phyloP scores from a whole-genome alignment of 2,113 vertebrate genomes.

The Perca flavescens region DNA sequence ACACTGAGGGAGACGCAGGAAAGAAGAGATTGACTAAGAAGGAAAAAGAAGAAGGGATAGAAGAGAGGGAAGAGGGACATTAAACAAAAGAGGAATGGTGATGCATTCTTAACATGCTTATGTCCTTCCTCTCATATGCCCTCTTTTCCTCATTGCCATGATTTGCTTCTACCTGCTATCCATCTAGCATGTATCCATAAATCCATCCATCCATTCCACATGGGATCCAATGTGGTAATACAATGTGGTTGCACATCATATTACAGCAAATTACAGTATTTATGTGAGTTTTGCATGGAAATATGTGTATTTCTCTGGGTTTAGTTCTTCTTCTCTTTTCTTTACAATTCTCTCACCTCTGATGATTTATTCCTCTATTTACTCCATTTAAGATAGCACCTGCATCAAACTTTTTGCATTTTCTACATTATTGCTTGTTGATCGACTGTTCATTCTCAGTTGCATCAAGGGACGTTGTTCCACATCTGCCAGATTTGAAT shows the following conservation, averaged over 20 bases:
- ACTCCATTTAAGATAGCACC: background rate
- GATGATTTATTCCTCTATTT: background rate
- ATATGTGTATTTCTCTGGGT: background rate
- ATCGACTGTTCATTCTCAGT: background rate
- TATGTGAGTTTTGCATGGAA: background rate
- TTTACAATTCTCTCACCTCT: background rate
- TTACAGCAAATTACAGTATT: background rate
- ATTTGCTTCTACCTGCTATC: background rate
- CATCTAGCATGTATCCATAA: too few species aligned
- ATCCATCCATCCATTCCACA: background rate
- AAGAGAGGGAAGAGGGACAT: background rate
- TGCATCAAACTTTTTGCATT: background rate
- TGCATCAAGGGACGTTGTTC: background rate
- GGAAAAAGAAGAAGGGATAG: background rate
- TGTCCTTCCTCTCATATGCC: background rate
- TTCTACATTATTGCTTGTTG: background rate
- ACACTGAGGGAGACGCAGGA: slow-evolving; percentile 31
- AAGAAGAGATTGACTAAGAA: slow-evolving; percentile 38
- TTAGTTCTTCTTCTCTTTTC: background rate
- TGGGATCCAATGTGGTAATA: background rate
- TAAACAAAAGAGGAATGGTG: background rate
- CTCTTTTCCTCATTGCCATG: background rate
- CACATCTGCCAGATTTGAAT: background rate
- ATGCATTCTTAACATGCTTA: slow-evolving; percentile 12
- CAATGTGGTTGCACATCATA: too few species aligned